These are phyloP conservation scores for Geotrupes spiniger DNA, from an alignment of 2,888 invertebrate genomes.

Conservation along the genomic window DNA sequence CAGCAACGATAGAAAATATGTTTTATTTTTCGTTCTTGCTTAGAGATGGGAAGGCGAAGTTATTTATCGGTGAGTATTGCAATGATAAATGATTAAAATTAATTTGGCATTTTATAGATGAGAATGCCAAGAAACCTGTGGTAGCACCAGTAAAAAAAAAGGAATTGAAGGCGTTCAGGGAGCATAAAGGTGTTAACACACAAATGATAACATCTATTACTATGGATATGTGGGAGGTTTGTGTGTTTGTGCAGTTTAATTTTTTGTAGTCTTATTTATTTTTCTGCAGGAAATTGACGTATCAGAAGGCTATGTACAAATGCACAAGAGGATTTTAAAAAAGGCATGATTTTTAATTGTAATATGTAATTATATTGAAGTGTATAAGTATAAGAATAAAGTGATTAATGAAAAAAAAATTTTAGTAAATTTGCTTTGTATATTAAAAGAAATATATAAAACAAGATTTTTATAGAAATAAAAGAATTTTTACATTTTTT, in stretches of 20 bases:
- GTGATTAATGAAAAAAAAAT: too few species aligned
- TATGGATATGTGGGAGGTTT: conserved; percentile 58
- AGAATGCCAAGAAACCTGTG: conserved; percentile 31
- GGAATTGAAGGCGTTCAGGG: conserved; percentile 36
- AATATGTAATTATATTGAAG: background rate
- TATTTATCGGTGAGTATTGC: conserved; percentile 51
- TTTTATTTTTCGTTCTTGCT: conserved; percentile 64
- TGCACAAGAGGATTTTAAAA: conserved; percentile 22
- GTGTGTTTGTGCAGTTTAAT: conserved; percentile 29
- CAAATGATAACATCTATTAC: conserved; percentile 59
- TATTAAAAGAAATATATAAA: too few species aligned
- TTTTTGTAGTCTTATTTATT: too few species aligned
- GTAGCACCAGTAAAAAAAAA: conserved; percentile 37
- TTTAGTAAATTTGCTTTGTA: too few species aligned
- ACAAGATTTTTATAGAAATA: too few species aligned
- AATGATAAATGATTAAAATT: conserved; percentile 1
- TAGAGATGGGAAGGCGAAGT: conserved; percentile 55
- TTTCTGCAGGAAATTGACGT: conserved; percentile 33
- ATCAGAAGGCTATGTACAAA: conserved; percentile 34
- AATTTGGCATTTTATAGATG: conserved; percentile 32
- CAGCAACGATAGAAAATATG: conserved; percentile 62
- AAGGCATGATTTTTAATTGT: conserved; percentile 1
- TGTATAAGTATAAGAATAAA: conserved; percentile 6
- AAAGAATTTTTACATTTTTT: too few species aligned
- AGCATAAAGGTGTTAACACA: conserved; percentile 45